Evolutionary conservation across 2,888 invertebrate species (phyloP).

Genomic region (Andrena chrysosceles): DNA sequence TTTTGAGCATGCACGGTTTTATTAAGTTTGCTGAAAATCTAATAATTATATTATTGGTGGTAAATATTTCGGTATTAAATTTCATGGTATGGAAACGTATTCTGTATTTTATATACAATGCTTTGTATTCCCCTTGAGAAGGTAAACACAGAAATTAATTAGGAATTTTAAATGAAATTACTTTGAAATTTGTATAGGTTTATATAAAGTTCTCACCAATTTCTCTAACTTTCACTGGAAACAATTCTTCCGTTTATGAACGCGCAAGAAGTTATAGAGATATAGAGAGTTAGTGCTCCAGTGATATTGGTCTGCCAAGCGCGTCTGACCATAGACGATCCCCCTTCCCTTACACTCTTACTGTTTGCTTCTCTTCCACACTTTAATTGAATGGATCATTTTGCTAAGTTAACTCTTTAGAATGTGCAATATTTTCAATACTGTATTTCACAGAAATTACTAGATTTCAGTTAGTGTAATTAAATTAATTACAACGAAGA

Average conservation of each 20-base stretch:
- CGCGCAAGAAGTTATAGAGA: not conserved
- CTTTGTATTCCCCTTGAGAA: not conserved
- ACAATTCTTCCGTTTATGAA: not conserved
- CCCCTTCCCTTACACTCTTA: not conserved
- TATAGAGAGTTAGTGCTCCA: not conserved
- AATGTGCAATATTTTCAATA: not conserved
- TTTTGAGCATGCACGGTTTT: too few relatives aligned
- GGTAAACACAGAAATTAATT: not conserved
- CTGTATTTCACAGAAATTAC: not conserved
- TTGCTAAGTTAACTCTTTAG: not conserved
- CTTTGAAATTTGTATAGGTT: not conserved
- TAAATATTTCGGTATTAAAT: too few relatives aligned
- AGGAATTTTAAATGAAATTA: not conserved
- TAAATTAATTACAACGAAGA: too few relatives aligned
- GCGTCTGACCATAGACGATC: slow-evolving; percentile 5
- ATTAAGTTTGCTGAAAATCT: too few relatives aligned
- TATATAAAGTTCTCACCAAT: not conserved
- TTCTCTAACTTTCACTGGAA: not conserved
- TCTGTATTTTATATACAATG: too few relatives aligned
- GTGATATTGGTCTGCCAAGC: not conserved
- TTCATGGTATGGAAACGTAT: too few relatives aligned
- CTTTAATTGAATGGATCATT: not conserved
- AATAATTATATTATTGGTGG: too few relatives aligned
- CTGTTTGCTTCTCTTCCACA: not conserved
- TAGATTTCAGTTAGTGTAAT: too few relatives aligned